phyloP scores from a whole-genome alignment of 2,797 vertebrate species.

The Enteromius trimaculatus region DNA sequence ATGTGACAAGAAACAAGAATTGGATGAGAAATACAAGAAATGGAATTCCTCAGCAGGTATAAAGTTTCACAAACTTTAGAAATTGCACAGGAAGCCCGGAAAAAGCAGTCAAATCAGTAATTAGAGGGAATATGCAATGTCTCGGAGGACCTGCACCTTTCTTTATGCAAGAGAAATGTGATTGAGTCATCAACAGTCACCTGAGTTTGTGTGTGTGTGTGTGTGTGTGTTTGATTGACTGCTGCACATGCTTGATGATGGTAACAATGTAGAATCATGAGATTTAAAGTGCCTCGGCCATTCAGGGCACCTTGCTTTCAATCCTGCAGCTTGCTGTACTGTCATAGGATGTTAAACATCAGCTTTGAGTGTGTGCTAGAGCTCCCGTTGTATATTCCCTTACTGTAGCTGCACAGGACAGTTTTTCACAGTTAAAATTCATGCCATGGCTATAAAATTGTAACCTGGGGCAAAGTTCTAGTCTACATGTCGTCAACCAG shows the following conservation, averaged over 20 bases:
- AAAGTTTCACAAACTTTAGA: constrained; percentile 19
- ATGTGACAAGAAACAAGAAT: neutral
- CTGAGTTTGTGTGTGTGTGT: constrained; percentile 7
- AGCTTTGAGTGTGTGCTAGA: constrained; percentile 8
- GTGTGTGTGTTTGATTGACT: constrained; percentile 8
- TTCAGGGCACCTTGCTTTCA: neutral
- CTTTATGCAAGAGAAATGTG: neutral
- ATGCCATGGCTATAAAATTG: constrained; percentile 2
- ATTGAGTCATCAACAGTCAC: constrained; percentile 27
- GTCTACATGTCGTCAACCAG: constrained; percentile 21
- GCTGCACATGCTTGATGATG: constrained; percentile 4
- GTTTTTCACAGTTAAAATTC: neutral
- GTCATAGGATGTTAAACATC: neutral
- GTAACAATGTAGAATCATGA: constrained; percentile 11
- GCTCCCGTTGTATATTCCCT: neutral
- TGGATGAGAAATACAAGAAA: neutral
- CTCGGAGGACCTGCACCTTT: neutral
- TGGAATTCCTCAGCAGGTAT: neutral
- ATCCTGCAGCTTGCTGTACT: neutral
- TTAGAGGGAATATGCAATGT: constrained; percentile 1
- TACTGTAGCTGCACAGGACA: neutral
- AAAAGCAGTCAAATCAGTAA: constrained; percentile 7
- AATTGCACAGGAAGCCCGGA: constrained; percentile 2
- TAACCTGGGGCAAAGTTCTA: constrained; percentile 10
- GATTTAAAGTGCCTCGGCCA: neutral